These are phyloP conservation scores for Melanostoma mellinum DNA, from an alignment of 2,888 invertebrate genomes.

Conservation along the genomic window DNA sequence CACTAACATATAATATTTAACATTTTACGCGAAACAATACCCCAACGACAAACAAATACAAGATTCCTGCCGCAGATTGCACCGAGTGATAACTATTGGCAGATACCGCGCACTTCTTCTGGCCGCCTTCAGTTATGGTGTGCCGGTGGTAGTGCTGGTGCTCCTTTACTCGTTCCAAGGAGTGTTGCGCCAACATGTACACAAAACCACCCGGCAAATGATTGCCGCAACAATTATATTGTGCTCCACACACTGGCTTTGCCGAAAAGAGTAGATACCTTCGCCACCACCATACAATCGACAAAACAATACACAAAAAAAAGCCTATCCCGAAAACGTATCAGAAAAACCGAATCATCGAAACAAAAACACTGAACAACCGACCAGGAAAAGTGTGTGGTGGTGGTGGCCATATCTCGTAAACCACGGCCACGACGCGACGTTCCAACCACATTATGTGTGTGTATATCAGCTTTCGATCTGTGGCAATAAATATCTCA, in stretches of 20 bases:
- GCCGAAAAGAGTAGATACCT: constrained; percentile 48
- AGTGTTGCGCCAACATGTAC: constrained; percentile 32
- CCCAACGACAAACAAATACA: constrained; percentile 72
- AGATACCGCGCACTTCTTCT: constrained; percentile 48
- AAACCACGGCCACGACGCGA: constrained; percentile 72
- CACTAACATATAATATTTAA: constrained; percentile 64
- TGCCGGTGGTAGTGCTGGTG: background rate
- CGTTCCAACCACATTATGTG: constrained; percentile 78
- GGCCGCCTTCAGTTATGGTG: constrained; percentile 8
- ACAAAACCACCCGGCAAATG: constrained; percentile 26
- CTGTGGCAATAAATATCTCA: constrained; percentile 83
- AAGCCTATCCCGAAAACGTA: constrained; percentile 60
- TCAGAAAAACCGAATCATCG: constrained; percentile 30
- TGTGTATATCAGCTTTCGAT: constrained; percentile 82
- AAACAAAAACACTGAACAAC: constrained; percentile 41
- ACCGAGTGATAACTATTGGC: constrained; percentile 70
- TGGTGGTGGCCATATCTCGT: constrained; percentile 69
- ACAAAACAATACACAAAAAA: constrained; percentile 64
- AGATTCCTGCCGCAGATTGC: constrained; percentile 71
- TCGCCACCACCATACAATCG: constrained; percentile 34
- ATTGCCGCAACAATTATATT: constrained; percentile 74
- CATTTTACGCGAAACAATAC: constrained; percentile 70
- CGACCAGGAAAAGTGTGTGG: constrained; percentile 20
- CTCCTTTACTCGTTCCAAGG: constrained; percentile 23
- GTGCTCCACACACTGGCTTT: constrained; percentile 63